Evolutionary conservation across 2,113 vertebrate genomes (phyloP), one percentile per base, ranked within the genome.

Genomic region (Sinosuthora webbiana): DNA sequence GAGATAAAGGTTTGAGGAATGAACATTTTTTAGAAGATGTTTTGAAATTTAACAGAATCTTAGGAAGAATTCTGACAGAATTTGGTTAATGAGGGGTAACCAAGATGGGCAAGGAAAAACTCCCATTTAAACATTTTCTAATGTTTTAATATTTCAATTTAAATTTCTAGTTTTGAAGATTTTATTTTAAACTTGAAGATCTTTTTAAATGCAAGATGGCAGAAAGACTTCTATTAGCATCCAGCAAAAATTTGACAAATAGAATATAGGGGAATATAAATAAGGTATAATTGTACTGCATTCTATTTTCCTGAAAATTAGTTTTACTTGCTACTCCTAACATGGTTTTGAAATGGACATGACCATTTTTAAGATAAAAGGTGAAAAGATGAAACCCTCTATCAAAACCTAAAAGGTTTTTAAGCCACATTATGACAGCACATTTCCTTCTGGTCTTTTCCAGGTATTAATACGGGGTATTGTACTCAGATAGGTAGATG

Each of bases 41-140:
- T 85, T 52, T 78, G 28, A 44, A 85, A 53, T 4, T 62, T 70
- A 59, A 59, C 4, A n/a, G 42, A 30, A 39, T 4, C 6, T 83
- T 64, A 37, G 30, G 25, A 67, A 41, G 8, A 71, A 73, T 59
- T 91, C 30, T 47, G 14, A 33, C 27, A 65, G 17, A 77, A 77
- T 44, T 69, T 78, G 6, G 18, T 13, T 56, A 30, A 67, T 0
- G 0, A 56, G 10, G 4, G 4, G 3, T 4, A 65, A 73, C 47
- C 3, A 69, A 84, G 9, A 7, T 17, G 4, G 8, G 2, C 24
- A 74, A 78, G 17, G 20, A 12, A 81, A 89, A 71, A 53, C 2
- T 37, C 25, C 7, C 5, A 31, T 76, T 50, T 50, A 20, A 78
- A 37, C 3, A 22, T 62, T 70, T 82, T 65, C 3, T 42, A 24